Evolutionary conservation across 2,113 vertebrate genomes (phyloP), one percentile per base, ranked within the genome.

Genomic region (Corythaeola cristata): DNA sequence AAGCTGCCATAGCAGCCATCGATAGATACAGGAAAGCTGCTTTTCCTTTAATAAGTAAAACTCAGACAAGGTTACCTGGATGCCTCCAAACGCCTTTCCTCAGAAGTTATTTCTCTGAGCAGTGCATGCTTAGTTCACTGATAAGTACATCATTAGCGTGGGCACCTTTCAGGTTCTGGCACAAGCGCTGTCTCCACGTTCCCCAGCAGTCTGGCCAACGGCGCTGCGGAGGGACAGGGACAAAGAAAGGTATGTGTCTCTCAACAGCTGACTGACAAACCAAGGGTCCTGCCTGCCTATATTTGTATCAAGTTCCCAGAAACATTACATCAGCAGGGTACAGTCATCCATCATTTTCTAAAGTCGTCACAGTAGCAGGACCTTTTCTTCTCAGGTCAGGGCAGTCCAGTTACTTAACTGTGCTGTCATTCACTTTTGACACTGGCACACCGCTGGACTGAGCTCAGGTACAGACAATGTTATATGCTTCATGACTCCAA

Each of bases 61-160:
- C 56, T 63, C 56, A 27, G 49, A 68, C 30, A 69, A 76, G 39
- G 26, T 16, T 64, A 44, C 39, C 39, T n/a, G 11, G 22, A 26
- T 16, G 21, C 13, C n/a, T 58, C 60, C 77, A 58, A 37, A 58
- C 53, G 19, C n/a, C 10, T 69, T 53, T 80, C 44, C 49, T 45
- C 9, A 11, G 37, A 24, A 81, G 17, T 53, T 35, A 58, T 41
- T 74, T 78, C 59, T 49, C 64, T 6, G 11, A 79, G 39, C 8
- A 74, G 22, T 3, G 5, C 19, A 11, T 23, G 12, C 37, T 84
- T 45, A 28, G 22, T 32, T 89, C 21, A 19, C 45, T 9, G 8
- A 9, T 24, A 64, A 66, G 20, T 11, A 15, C 0, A 0, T 45
- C 45, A 35, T 75, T 41, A 84, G 9, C 0, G 0, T 5, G 12